Evolutionary conservation across 1,140 invertebrate genomes (phyloP).

Genomic region (Drosophila watanabei): DNA sequence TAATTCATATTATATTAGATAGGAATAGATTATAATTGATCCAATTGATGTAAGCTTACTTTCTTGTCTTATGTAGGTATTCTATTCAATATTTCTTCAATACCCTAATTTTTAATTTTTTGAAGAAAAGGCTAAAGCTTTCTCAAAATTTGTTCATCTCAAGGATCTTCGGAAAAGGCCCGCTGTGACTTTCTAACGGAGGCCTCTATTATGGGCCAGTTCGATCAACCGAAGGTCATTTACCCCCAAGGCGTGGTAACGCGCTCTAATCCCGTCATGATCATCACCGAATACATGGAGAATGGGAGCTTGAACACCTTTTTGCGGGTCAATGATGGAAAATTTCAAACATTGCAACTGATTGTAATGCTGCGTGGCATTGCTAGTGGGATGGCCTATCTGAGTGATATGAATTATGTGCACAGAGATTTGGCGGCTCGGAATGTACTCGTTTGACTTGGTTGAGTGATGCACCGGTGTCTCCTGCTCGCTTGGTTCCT

Average conservation of each 20-base stretch:
- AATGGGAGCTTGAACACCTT: slow-evolving; percentile 99
- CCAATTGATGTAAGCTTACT: no score
- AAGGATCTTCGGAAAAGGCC: slow-evolving; percentile 96
- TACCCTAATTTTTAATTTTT: no score
- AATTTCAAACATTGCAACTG: slow-evolving; percentile 98
- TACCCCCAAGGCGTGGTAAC: slow-evolving; percentile 99
- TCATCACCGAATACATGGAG: slow-evolving; percentile 99
- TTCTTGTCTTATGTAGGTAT: no score
- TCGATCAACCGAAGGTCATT: slow-evolving; percentile 99
- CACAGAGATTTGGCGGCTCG: slow-evolving; percentile 98
- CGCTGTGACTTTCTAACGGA: slow-evolving; percentile 98
- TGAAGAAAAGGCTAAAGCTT: no score
- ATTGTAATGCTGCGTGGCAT: slow-evolving; percentile 99
- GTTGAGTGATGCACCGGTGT: no score
- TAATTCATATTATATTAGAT: no score
- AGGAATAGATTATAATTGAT: no score
- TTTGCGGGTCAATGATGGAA: slow-evolving; percentile 97
- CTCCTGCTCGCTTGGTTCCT: no score
- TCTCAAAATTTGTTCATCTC: not conserved
- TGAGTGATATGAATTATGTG: slow-evolving; percentile 99
- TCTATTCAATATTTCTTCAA: no score
- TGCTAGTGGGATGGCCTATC: slow-evolving; percentile 98
- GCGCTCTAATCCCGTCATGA: slow-evolving; percentile 99
- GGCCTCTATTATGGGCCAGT: slow-evolving; percentile 99
- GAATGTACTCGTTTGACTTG: slow-evolving; percentile 99